Base-by-base conservation (phyloP, 2,113 vertebrate genomes). In the Papio anubis region DNA sequence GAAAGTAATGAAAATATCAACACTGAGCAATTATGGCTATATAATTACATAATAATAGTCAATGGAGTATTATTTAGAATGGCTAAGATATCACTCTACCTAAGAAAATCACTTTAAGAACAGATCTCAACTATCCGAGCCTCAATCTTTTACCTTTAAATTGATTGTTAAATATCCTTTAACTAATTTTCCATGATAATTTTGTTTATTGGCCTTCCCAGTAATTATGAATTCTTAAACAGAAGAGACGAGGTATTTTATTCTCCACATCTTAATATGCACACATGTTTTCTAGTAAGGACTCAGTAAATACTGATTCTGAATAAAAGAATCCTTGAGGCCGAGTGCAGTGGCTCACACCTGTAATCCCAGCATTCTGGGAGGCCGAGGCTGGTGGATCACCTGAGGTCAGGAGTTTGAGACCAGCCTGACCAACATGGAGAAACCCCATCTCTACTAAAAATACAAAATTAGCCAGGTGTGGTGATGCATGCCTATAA, bases 191-290 rank as follows among this genome's bases (percentile, higher is more conserved):
- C 78, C 18, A 79, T 57, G 61, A 88, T 55, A 93, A 93, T 4
- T 50, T 38, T 40, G 32, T 64, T 81, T 73, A 48, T n/a, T 92
- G 32, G 27, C 23, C 84, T 84, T 88, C 23, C 18, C 50, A 45
- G 91, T 7, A 93, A 92, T 52, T 81, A 35, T 40, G 32, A 97
- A 87, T 32, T 73, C 64, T 40, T 80, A 59, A 88, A 93, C 13
- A 57, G 18, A 45, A 85, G 32, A 91, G 35, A 75, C 11, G 11
- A 70, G 10, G 50, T 12, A 12, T 23, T 86, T 75, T n/a, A 80
- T 52, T 93, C 55, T 88, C 45, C 23, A 66, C n/a, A 66, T 68
- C 48, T 93, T 81, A 75, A 40, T 35, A 75, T 2, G 87, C 17
- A 84, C 13, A 64, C 5, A 21, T 21, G 21, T 30, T 55, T 76